Evolutionary conservation across 2,888 invertebrate species (phyloP), one percentile per base, ranked within the genome.

Genomic region (Idaea straminata): DNA sequence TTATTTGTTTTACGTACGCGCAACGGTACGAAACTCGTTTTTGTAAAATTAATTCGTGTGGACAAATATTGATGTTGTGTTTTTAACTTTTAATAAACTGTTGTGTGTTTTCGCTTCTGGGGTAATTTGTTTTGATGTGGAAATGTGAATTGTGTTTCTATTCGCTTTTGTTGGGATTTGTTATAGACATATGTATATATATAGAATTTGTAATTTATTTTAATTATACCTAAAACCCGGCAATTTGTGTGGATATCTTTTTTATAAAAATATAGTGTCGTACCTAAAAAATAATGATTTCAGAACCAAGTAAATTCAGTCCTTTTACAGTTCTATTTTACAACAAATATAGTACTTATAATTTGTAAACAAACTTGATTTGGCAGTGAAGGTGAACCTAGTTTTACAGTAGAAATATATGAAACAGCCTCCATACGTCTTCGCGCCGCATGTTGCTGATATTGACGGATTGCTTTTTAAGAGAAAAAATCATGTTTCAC

Each of bases 401-500:
- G 66, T 70, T 69, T 68, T 62, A 16, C 62, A 68, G 66, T 63
- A 60, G 38, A 62, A 67, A 65, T 69, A 65, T 63, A 66, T 66
- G 59, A 68, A 71, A 64, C 68, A 69, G 62, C 59, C 66, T 63
- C 69, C 64, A 80, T 78, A 80, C 80, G 70, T 80, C 78, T 78
- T 80, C 66, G 75, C 79, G 73, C 83, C 85, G 77, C 76, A 77
- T 87, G 85, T 65, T 69, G 16, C 25, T 84, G 86, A 86, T 83
- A 77, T 82, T 86, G 85, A 87, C 79, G 81, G 83, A 86, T 87
- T 77, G 76, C 76, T 70, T 77, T 72, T 25, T 69, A 68, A 69
- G 65, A 64, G 76, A 76, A 72, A 67, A 76, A 77, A 79, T 76
- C 76, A 80, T 79, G 25, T 25, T 25, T 25, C 1, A 25, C 3